Evolutionary conservation across 1,140 invertebrate genomes (phyloP).

Genomic region (Drosophila sulfurigaster): DNA sequence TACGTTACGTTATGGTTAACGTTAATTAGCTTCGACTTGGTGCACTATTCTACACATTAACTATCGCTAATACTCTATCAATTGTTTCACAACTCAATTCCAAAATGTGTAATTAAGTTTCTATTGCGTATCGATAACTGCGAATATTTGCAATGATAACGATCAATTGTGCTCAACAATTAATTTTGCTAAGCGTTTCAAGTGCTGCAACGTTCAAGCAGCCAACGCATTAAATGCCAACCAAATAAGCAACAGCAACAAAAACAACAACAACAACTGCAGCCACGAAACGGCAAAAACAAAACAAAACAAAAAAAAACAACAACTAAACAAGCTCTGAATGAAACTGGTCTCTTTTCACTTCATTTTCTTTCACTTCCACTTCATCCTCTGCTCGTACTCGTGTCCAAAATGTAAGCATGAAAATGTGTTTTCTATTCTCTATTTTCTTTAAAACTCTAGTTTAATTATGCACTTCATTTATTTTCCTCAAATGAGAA

Average conservation of each 20-base stretch:
- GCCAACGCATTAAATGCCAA: slow-evolving; percentile 14
- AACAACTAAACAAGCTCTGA: slow-evolving; percentile 14
- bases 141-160: not conserved
- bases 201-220: slow-evolving; percentile 8
- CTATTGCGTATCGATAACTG: not conserved
- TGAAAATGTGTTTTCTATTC: slow-evolving; percentile 20
- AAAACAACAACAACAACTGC: not conserved
- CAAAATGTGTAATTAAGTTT: not conserved
- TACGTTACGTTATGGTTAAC: slow-evolving; percentile 28
- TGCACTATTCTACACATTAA: not conserved
- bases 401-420: slow-evolving; percentile 19
- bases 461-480: slow-evolving; percentile 21
- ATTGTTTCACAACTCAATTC: not conserved
- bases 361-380: slow-evolving; percentile 9
- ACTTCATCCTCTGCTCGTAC: slow-evolving; percentile 9
- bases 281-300: not conserved
- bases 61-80: not conserved
- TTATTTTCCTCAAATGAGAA: slow-evolving; percentile 11
- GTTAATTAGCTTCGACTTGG: slow-evolving; percentile 15
- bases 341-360: slow-evolving; percentile 14
- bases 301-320: not conserved
- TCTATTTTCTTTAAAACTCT: slow-evolving; percentile 8
- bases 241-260: slow-evolving; percentile 5
- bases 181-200: not conserved
- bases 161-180: slow-evolving; percentile 17